Evolutionary conservation across 2,888 invertebrate species (phyloP), one percentile per base, ranked within the genome.

Genomic region (Pyrgus malvae): DNA sequence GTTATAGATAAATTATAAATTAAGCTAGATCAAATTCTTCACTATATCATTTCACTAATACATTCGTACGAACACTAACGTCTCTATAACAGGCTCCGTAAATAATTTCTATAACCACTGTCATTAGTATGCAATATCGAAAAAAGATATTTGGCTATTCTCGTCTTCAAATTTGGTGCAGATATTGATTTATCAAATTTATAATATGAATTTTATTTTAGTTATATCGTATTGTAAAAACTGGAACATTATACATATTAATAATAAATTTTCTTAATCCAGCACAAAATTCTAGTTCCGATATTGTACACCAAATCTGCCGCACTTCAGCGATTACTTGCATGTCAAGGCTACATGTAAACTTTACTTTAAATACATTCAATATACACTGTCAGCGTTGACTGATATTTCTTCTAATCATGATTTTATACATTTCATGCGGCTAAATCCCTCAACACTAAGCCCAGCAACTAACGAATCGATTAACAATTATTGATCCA

Each of bases 31-130:
- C 25, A 12, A 33, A 48, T 38, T 48, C 37, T 29, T 48, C 14
- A 44, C 27, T 38, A 40, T 29, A 48, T 29, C 48, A 40, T 14
- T 21, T 19, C 17, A 29, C 38, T 38, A 48, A 38, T 21, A 19
- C 29, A 33, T 33, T 31, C 3, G 12, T 33, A 33, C 33, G 3
- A 16, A 16, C 14, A 33, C 33, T 33, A 48, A n/a, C 12, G 8
- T 40, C 29, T 40, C 38, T 48, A 40, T 12, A 40, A 29, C 48
- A 48, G 48, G 29, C 48, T 48, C 48, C 48, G 19, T 14, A 19
- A 31, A 16, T 9, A 31, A 29, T 44, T 31, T 25, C 16, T 31
- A 11, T 19, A 27, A 31, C 9, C 37, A 17, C 17, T 19, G 8
- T n/a, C n/a, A n/a, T 6, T 23, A 5, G 37, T n/a, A 17, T 19